Conservation (phyloP, 1,140 invertebrate genomes). For the Brachionus manjavacas region DNA sequence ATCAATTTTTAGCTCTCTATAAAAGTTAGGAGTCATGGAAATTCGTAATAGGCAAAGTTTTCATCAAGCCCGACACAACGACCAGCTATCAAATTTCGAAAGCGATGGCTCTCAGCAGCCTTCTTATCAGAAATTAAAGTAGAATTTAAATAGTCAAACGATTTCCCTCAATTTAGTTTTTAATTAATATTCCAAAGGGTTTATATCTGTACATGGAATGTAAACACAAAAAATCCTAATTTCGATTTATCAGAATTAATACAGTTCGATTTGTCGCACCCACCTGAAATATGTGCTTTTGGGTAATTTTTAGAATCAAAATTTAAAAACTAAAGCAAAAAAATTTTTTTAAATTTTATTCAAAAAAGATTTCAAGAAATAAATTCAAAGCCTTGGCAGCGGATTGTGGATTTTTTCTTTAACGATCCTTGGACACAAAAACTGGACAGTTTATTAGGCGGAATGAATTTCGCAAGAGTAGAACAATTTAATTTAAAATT, state of each 20-base stretch:
- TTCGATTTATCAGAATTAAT: constrained; percentile 2
- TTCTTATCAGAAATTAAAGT: not conserved
- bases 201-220: constrained; percentile 40
- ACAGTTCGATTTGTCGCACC: not conserved
- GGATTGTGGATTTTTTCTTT: not conserved
- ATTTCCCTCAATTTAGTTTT: not conserved
- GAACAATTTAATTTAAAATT: not conserved
- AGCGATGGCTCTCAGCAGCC: not conserved
- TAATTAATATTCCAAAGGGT: not conserved
- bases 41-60: constrained; percentile 7
- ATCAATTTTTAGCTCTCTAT: not conserved
- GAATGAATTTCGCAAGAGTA: not conserved
- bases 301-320: not conserved
- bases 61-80: not conserved
- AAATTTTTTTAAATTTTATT: not conserved
- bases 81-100: not conserved
- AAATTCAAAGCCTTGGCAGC: constrained; percentile 8
- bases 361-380: constrained; percentile 40
- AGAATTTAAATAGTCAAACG: not conserved
- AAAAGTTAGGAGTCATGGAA: constrained; percentile 9
- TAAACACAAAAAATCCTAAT: not conserved
- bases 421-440: constrained; percentile 34
- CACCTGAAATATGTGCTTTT: constrained; percentile 8
- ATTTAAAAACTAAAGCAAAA: not conserved
- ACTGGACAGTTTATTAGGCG: not conserved